Evolutionary conservation across 2,113 vertebrate species (phyloP), one percentile per base, ranked within the genome.

Genomic region (Chloebia gouldiae): DNA sequence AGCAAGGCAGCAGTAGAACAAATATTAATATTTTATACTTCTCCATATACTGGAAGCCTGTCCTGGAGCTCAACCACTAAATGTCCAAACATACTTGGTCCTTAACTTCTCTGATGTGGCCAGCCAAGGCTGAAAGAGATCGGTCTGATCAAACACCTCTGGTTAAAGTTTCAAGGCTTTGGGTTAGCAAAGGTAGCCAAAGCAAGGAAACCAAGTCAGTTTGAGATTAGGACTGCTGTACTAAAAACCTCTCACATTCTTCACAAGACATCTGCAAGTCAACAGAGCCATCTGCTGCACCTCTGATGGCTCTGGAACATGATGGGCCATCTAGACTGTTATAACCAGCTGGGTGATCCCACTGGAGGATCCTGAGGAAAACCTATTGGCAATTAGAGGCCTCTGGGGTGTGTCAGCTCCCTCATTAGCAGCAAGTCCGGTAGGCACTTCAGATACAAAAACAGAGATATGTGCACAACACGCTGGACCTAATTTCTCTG

Each of bases 1-100:
- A 95, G 59, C 87, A 80, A 91, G 84, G 71, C 73, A 90, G 31
- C 47, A 90, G 79, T 59, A 77, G 85, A 93, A 90, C 59, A 92
- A 95, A 88, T 40, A 51, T 86, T 59, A 59, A 24, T 59, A 57
- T 57, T 35, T 57, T 24, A 35, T 57, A 57, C 19, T 73, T 70
- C 59, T 77, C 72, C 56, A 1, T 33, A 33, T 16, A 31, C n/a
- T 81, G 11, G 15, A 40, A 86, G 33, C 17, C 42, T 70, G 40
- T 63, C 40, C 47, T 83, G 69, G 35, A 90, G 35, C 20, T 63
- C 31, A 63, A 30, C 23, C 66, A 59, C 39, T 59, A 42, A 59
- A 68, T 59, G 42, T 30, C 50, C 76, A 93, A 88, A 59, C 15
- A 42, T 51, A 30, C 11, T 35, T 37, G 33, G 54, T 54, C 75